Base-by-base conservation (phyloP, 2,113 vertebrate species). In the Pycnonotus jocosus region DNA sequence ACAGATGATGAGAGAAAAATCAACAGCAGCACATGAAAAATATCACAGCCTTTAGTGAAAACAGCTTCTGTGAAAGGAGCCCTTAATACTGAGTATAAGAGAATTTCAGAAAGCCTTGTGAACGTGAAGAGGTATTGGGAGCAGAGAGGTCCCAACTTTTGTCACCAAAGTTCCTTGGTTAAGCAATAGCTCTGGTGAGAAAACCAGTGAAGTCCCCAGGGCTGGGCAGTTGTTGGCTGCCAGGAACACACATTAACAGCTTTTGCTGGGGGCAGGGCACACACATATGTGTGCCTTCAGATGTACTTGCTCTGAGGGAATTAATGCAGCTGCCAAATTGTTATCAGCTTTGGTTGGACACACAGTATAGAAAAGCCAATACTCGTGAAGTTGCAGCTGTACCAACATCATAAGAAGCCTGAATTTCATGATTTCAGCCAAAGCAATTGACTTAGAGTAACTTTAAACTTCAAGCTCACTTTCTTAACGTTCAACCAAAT, bases 371-470 rank as follows among this genome's bases (percentile, higher is more conserved):
- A 83, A 94, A 88, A 93, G 50, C 38, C 76, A 96, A 60, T 81
- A 60, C 56, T 96, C 69, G 69, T 37, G 40, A 95, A 91, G 53
- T 5, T 93, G 88, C 95, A 96, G 92, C 93, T 96, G 94, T 88
- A 95, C 94, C 93, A 97, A 96, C 82, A 92, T 47, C 76, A 86
- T 37, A 92, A 54, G 82, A 61, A 85, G 91, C 57, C 73, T 85
- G 61, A 65, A 72, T 64, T 95, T 91, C 89, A 74, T 21, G 2
- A 81, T 53, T 94, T 74, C 72, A 84, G 94, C 60, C 92, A 92
- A 88, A 88, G 56, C 72, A 90, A 84, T 50, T 93, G 82, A 92
- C 50, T 88, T 64, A 79, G 40, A 81, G 65, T 84, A 94, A 93
- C 72, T 84, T 81, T 84, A 94, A 95, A 93, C 65, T 81, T 84